phyloP scores from a whole-genome alignment of 2,797 vertebrate genomes.

The Halcyon smyrnensis region DNA sequence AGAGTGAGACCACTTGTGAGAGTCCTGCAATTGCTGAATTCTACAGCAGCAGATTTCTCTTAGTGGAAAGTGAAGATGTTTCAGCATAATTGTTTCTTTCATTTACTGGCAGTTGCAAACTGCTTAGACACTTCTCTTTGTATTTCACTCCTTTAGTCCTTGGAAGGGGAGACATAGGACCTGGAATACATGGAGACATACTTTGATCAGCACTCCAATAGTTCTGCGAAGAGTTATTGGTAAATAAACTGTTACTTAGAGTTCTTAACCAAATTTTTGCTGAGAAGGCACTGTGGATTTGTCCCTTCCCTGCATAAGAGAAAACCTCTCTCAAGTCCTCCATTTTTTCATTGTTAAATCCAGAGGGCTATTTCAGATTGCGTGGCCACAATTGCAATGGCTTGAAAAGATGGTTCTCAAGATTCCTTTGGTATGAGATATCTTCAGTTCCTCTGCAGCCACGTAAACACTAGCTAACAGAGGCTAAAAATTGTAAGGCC shows the following conservation, averaged over 20 bases:
- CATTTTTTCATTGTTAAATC: background rate
- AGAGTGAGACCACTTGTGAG: background rate
- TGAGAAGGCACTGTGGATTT: background rate
- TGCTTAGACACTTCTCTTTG: background rate
- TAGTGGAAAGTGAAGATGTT: background rate
- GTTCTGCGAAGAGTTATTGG: background rate
- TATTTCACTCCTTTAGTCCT: background rate
- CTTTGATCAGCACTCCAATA: background rate
- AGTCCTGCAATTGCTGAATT: background rate
- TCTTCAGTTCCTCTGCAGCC: background rate
- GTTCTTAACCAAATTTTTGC: background rate
- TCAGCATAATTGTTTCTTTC: background rate
- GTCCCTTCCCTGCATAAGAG: background rate
- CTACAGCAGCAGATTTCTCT: background rate
- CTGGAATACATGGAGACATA: background rate
- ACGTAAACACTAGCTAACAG: background rate
- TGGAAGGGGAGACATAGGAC: background rate
- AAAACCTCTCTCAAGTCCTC: background rate
- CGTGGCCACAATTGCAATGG: background rate
- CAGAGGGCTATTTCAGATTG: background rate
- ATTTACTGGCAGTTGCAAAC: background rate
- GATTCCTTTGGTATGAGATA: conserved; percentile 5
- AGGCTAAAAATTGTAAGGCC: background rate
- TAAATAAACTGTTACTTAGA: background rate
- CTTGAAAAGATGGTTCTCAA: background rate